These are phyloP conservation scores for Syngnathus rostellatus DNA, from an alignment of 2,797 vertebrate genomes.

Conservation along the genomic window DNA sequence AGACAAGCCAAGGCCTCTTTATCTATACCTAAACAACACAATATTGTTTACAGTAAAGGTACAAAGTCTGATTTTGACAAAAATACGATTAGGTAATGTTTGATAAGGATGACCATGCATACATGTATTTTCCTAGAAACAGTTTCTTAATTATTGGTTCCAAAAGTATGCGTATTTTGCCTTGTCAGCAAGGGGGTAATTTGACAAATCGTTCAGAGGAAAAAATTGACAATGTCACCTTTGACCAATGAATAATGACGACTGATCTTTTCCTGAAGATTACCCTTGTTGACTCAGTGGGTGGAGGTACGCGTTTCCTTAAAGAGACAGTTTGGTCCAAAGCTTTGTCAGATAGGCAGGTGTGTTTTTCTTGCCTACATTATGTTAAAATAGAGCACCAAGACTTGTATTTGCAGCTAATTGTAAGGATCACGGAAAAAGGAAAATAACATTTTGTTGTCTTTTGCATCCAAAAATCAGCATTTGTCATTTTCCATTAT, in stretches of 20 bases:
- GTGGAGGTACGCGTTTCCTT: slow-evolving; percentile 43
- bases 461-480: neutral
- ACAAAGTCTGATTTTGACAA: neutral
- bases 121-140: neutral
- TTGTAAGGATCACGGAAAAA: slow-evolving; percentile 7
- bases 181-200: neutral
- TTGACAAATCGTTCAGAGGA: slow-evolving; percentile 28
- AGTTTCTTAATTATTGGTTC: neutral
- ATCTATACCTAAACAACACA: slow-evolving; percentile 15
- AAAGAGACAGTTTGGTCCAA: slow-evolving; percentile 34
- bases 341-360: slow-evolving; percentile 33
- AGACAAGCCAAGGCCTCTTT: slow-evolving; percentile 47
- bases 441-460: slow-evolving; percentile 5
- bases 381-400: slow-evolving; percentile 12
- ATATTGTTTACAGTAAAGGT: neutral
- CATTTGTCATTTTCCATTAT: slow-evolving; percentile 5
- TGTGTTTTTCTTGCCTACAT: slow-evolving; percentile 11
- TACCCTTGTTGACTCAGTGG: slow-evolving; percentile 50
- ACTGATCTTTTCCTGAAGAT: slow-evolving; percentile 54
- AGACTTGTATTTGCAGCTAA: slow-evolving; percentile 8
- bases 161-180: neutral
- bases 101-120: neutral
- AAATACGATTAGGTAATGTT: neutral
- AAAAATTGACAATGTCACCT: slow-evolving; percentile 55
- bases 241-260: slow-evolving; percentile 60